A percentile compares a stretch with the other conserved stretches of the same genome.
Evolutionary conservation across 2,888 invertebrate genomes (phyloP).

Genomic region (Leptogaster cylindrica): DNA sequence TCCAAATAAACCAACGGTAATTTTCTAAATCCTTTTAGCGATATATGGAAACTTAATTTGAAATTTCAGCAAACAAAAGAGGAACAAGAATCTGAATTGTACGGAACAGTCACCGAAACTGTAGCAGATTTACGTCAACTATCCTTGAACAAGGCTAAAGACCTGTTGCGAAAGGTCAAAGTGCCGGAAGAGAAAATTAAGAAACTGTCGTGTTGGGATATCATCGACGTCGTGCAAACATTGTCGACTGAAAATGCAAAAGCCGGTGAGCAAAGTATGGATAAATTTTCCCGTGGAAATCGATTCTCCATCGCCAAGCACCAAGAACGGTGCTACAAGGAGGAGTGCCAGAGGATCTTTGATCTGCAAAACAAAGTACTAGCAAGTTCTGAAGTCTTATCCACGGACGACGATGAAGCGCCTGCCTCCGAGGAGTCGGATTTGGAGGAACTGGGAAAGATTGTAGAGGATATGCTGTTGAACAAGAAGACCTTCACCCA

Average conservation of each 20-base stretch:
- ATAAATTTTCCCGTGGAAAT: constrained; percentile 97
- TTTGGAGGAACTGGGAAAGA: constrained; percentile 96
- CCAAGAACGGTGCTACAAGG: constrained; percentile 97
- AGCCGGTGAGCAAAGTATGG: constrained; percentile 97
- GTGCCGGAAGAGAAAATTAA: constrained; percentile 97
- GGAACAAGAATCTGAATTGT: constrained; percentile 89
- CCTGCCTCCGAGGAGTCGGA: constrained; percentile 94
- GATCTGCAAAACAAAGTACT: constrained; percentile 96
- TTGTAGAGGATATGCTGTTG: constrained; percentile 95
- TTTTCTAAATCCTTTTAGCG: constrained; percentile 24
- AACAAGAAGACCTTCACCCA: constrained; percentile 96
- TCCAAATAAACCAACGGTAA: constrained; percentile 92
- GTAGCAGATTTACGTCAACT: constrained; percentile 96
- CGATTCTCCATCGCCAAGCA: constrained; percentile 98
- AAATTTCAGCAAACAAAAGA: constrained; percentile 75
- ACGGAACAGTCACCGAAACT: constrained; percentile 95
- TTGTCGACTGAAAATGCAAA: constrained; percentile 98
- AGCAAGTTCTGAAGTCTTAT: constrained; percentile 88
- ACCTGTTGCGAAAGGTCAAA: constrained; percentile 91
- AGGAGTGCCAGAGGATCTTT: constrained; percentile 98
- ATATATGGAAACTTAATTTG: constrained; percentile 35
- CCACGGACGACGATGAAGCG: constrained; percentile 95
- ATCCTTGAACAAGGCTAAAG: constrained; percentile 95
- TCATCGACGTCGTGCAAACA: constrained; percentile 97
- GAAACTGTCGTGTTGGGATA: constrained; percentile 91